Conservation (phyloP, 53 echinoderm and acorn worm genomes). For the Henricia sp. region DNA sequence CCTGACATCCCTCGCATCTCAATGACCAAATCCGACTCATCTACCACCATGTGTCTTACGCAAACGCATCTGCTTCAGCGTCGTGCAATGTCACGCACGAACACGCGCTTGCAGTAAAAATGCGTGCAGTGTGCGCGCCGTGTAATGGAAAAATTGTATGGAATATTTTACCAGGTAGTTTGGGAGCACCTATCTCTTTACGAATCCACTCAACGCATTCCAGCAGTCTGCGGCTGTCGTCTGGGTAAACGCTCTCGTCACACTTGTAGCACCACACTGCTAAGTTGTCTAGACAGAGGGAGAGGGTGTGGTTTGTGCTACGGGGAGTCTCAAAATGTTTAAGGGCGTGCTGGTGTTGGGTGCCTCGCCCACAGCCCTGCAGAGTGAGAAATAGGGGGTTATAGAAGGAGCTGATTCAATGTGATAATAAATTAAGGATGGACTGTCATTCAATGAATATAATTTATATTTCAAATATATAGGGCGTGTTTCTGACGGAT, state of each 20-base stretch:
- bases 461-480: neutral
- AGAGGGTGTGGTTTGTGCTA: constrained; percentile 75
- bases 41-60: too few species aligned
- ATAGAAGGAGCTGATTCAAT: too few species aligned
- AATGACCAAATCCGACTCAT: too few species aligned
- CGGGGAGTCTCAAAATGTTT: constrained; percentile 87
- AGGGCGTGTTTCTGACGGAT: neutral
- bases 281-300: constrained; percentile 86
- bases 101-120: too few species aligned
- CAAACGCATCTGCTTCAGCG: too few species aligned
- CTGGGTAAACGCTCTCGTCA: constrained; percentile 79
- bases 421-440: too few species aligned
- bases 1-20: too few species aligned
- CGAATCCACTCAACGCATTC: constrained; percentile 96
- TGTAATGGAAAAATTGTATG: too few species aligned
- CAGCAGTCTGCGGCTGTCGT: constrained; percentile 77
- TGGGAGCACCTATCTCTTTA: constrained; percentile 71
- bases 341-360: constrained; percentile 88
- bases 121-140: too few species aligned
- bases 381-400: neutral
- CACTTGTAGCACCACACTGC: constrained; percentile 97
- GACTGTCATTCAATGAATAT: too few species aligned
- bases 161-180: constrained; percentile 25
- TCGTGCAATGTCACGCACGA: too few species aligned
- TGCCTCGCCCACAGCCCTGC: constrained; percentile 91